A percentile compares a stretch with the other conserved stretches of the same genome.
phyloP scores from a whole-genome alignment of 2,797 vertebrate species.

The Nyctibius grandis region DNA sequence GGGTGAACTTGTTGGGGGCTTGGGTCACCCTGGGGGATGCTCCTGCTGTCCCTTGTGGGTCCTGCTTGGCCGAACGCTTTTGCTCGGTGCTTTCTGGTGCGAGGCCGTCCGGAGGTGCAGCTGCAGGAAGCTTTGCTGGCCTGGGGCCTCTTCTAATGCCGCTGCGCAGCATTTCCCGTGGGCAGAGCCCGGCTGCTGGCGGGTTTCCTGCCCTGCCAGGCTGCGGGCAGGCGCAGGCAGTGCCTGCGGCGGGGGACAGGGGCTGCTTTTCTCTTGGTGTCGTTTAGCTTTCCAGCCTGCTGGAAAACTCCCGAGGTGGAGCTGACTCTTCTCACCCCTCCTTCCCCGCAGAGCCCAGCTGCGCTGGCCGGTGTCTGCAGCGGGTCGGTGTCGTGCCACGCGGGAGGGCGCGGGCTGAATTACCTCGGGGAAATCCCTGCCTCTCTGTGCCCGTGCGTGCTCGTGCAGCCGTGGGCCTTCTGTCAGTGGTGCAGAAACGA shows the following conservation, averaged over 20 bases:
- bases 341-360: neutral
- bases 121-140: conserved; percentile 39
- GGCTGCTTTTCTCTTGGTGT: neutral
- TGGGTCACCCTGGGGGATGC: neutral
- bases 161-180: conserved; percentile 1
- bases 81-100: neutral
- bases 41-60: neutral
- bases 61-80: neutral
- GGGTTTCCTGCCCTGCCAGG: neutral
- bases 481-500: fast-evolving
- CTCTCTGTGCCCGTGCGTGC: neutral
- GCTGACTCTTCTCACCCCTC: neutral
- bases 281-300: neutral
- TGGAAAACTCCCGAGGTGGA: neutral
- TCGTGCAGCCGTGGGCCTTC: neutral
- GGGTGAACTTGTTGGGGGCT: fast-evolving
- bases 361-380: neutral
- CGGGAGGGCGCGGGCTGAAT: fast-evolving
- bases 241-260: neutral
- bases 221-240: neutral
- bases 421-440: neutral
- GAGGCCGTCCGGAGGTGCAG: neutral
- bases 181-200: neutral
- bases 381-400: neutral
- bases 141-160: neutral